Evolutionary conservation across 2,797 vertebrate species (phyloP), one percentile per base, ranked within the genome.

Genomic region (Cyclura pinguis): DNA sequence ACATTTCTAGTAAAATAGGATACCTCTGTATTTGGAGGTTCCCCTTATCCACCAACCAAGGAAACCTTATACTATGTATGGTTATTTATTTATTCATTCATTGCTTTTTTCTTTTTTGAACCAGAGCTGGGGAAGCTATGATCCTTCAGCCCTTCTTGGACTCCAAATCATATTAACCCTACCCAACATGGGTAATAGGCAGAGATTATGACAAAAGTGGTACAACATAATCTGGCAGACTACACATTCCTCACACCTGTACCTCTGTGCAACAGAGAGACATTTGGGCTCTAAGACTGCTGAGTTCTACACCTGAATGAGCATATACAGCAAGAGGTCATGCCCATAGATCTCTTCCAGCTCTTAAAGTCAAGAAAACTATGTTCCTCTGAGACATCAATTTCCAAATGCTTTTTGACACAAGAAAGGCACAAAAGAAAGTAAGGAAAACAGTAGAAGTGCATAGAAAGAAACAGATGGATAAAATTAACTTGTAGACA

Each of bases 401-500:
- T 76, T 32, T 57, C 18, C 84, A 78, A 78, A 69, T 80, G 24
- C 14, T 55, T 64, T 62, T 52, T 87, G 85, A 86, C 87, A 82
- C 87, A 85, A 89, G 29, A 81, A 42, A 87, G 57, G 32, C 27
- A 90, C 84, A 91, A 93, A 89, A 29, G 67, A 90, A 74, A 93
- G 88, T 18, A 88, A 92, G 87, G 42, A 88, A 96, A 94, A 67
- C 29, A 87, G 18, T 69, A 80, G 29, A 47, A 80, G 27, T 73
- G 35, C 80, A 93, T 86, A 57, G 67, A 94, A 85, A 90, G n/a
- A 89, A 94, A 88, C 73, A 86, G 88, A 94, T 88, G 91, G n/a
- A 32, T 57, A 93, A 93, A 95, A 96, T 91, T 92, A 93, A 94
- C 84, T 80, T 92, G 87, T 57, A 80, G 69, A 94, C 69, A 52